A percentile compares a stretch with the other conserved stretches of the same genome.
Conservation (phyloP, 2,888 invertebrate species). For the Xestia ashworthii region DNA sequence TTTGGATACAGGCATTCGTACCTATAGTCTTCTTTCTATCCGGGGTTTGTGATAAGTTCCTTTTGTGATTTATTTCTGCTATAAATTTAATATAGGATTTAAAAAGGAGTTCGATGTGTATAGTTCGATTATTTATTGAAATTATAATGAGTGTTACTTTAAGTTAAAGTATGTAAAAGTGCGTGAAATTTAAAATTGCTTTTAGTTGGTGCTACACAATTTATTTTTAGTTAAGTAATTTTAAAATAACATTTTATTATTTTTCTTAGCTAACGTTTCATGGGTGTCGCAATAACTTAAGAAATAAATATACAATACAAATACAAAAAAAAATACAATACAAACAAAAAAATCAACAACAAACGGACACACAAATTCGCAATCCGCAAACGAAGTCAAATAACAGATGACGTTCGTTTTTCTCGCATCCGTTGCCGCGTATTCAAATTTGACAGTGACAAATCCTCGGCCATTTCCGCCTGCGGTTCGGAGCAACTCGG, state of each 20-base stretch:
- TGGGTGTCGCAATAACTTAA: not conserved
- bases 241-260: not conserved
- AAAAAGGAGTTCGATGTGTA: slow-evolving; percentile 46
- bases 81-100: slow-evolving; percentile 60
- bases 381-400: slow-evolving; percentile 62
- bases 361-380: slow-evolving; percentile 57
- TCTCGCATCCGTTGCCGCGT: slow-evolving; percentile 85
- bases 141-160: slow-evolving; percentile 18
- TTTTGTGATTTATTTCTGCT: slow-evolving; percentile 61
- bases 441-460: slow-evolving; percentile 90
- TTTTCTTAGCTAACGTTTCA: not conserved
- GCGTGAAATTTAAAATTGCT: not conserved
- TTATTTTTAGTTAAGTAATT: not conserved
- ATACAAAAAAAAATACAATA: no score
- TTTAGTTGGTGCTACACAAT: not conserved
- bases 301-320: not conserved
- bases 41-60: slow-evolving; percentile 54
- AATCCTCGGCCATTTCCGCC: slow-evolving; percentile 87
- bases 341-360: slow-evolving; percentile 49
- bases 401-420: slow-evolving; percentile 88
- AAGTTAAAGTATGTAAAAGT: not conserved
- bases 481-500: slow-evolving; percentile 82
- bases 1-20: not conserved
- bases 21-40: not conserved
- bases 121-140: slow-evolving; percentile 55